These are phyloP conservation scores for Ptychoptera contaminata DNA, from an alignment of 2,888 invertebrate genomes.

Conservation along the genomic window DNA sequence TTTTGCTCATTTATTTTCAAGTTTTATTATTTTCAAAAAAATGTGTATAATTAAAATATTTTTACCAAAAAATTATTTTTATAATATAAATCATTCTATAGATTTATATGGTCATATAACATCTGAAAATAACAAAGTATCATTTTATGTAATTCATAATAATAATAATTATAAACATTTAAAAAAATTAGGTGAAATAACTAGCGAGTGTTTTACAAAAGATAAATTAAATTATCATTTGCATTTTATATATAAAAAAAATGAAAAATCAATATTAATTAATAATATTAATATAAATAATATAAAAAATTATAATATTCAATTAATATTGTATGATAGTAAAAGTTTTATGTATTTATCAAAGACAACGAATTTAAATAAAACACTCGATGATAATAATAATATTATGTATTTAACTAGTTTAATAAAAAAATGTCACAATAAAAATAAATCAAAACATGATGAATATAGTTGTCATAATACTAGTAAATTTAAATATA, in stretches of 20 bases:
- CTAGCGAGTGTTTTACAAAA: slow-evolving; percentile 10
- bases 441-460: too few species aligned
- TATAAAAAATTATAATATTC: not conserved
- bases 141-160: slow-evolving; percentile 21
- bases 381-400: too few species aligned
- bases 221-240: slow-evolving; percentile 11
- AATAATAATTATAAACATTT: slow-evolving; percentile 15
- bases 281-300: not conserved
- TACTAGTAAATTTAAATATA: too few species aligned
- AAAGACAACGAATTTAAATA: not conserved
- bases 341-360: not conserved
- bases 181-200: slow-evolving; percentile 6
- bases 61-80: slow-evolving; percentile 19
- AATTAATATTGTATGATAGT: not conserved
- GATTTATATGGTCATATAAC: slow-evolving; percentile 25
- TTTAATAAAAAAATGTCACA: too few species aligned
- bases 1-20: too few species aligned
- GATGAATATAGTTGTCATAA: too few species aligned
- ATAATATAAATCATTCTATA: slow-evolving; percentile 17
- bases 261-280: not conserved
- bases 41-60: slow-evolving; percentile 18
- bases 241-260: slow-evolving; percentile 17
- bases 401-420: too few species aligned
- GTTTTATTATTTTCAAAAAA: too few species aligned
- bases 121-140: slow-evolving; percentile 23